Percentiles rank a stretch among this genome's conserved stretches.
Evolutionary conservation across 2,797 vertebrate genomes (phyloP).

Genomic region (Takifugu ocellatus): DNA sequence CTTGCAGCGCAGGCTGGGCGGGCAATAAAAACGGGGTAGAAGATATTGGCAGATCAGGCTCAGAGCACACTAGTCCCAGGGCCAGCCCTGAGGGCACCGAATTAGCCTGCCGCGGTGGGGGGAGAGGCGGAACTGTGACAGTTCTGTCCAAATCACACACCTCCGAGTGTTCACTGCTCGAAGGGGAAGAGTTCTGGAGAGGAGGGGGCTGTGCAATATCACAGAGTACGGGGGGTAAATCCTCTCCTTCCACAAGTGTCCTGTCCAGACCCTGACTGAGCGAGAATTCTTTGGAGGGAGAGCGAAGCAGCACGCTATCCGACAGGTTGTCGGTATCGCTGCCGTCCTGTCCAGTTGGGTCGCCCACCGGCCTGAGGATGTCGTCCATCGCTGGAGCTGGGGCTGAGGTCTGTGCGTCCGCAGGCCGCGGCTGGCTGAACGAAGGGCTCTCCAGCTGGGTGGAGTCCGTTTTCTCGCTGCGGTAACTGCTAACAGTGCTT

Average conservation of each 20-base stretch:
- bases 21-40: slow-evolving; percentile 75
- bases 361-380: slow-evolving; percentile 37
- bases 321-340: slow-evolving; percentile 84
- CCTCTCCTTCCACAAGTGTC: slow-evolving; percentile 80
- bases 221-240: slow-evolving; percentile 59
- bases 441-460: slow-evolving; percentile 89
- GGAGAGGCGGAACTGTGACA: slow-evolving; percentile 70
- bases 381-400: slow-evolving; percentile 45
- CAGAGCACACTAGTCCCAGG: slow-evolving; percentile 76
- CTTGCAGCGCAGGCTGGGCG: slow-evolving; percentile 71
- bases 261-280: slow-evolving; percentile 76
- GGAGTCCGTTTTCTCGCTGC: slow-evolving; percentile 89
- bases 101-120: slow-evolving; percentile 76
- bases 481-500: slow-evolving; percentile 87
- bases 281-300: slow-evolving; percentile 79
- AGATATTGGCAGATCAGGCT: slow-evolving; percentile 77
- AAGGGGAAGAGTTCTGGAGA: slow-evolving; percentile 76
- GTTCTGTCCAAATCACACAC: slow-evolving; percentile 69
- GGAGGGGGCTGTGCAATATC: slow-evolving; percentile 63
- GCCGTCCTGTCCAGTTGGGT: slow-evolving; percentile 59
- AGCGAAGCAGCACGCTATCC: slow-evolving; percentile 80
- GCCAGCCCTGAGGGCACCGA: slow-evolving; percentile 78
- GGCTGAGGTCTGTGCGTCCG: slow-evolving; percentile 46
- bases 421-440: slow-evolving; percentile 64
- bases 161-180: slow-evolving; percentile 77